phyloP scores from a whole-genome alignment of 2,113 vertebrate genomes.

The Sturnira hondurensis region DNA sequence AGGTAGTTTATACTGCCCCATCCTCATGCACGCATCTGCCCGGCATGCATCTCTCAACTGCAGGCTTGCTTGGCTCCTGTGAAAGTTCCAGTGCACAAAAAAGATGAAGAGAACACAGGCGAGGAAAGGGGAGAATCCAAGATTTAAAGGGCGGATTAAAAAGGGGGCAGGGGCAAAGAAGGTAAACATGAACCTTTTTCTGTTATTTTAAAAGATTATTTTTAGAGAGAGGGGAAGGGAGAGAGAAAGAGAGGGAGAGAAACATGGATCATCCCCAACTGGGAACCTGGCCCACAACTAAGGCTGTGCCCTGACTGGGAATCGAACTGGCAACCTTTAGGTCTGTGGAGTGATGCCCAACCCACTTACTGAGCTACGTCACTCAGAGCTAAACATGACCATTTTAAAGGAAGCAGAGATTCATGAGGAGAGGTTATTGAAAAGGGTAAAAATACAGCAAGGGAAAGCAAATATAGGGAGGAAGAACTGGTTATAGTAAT shows the following conservation, averaged over 20 bases:
- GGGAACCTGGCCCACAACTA: too few species aligned
- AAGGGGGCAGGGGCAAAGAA: not conserved
- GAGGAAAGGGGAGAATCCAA: not conserved
- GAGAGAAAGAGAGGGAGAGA: too few species aligned
- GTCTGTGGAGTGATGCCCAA: too few species aligned
- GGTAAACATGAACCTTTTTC: not conserved
- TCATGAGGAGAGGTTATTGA: not conserved
- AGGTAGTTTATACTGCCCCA: not conserved
- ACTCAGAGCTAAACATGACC: not conserved
- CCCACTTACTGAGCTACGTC: too few species aligned
- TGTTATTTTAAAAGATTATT: too few species aligned
- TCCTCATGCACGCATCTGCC: not conserved
- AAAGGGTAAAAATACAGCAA: not conserved
- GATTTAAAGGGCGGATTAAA: not conserved
- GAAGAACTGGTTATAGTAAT: not conserved
- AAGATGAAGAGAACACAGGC: not conserved
- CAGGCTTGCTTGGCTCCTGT: not conserved
- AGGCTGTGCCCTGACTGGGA: too few species aligned
- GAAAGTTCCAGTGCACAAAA: not conserved
- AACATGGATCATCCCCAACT: too few species aligned
- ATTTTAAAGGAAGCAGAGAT: constrained; percentile 16
- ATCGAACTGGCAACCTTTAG: too few species aligned
- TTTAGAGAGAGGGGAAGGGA: too few species aligned
- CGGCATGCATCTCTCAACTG: not conserved
- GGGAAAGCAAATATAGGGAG: not conserved